phyloP scores from a whole-genome alignment of 1,140 invertebrate genomes.

The Hesperophylax magnus region DNA sequence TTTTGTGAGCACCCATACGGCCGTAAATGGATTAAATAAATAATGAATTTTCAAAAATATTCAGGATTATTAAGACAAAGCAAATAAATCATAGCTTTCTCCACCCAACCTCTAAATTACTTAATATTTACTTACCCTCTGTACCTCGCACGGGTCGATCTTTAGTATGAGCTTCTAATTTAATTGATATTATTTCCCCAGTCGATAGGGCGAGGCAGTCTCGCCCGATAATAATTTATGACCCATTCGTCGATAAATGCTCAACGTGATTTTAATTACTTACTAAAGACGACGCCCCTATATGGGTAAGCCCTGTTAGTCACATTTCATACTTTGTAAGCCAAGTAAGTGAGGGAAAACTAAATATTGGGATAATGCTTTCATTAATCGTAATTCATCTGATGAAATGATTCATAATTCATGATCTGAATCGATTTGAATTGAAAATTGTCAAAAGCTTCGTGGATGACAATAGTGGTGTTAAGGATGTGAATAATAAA shows the following conservation, averaged over 20 bases:
- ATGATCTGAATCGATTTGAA: too few relatives aligned
- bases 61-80: neutral
- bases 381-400: too few relatives aligned
- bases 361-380: too few relatives aligned
- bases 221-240: conserved; percentile 47
- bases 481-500: too few relatives aligned
- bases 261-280: conserved; percentile 55
- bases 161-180: conserved; percentile 33
- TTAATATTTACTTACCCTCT: neutral
- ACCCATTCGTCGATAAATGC: conserved; percentile 43
- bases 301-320: neutral
- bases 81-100: neutral
- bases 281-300: conserved; percentile 36
- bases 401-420: too few relatives aligned
- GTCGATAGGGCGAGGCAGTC: conserved; percentile 27
- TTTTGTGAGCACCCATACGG: too few relatives aligned
- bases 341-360: too few relatives aligned
- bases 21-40: too few relatives aligned
- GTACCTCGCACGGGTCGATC: neutral
- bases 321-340: too few relatives aligned
- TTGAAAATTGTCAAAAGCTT: too few relatives aligned
- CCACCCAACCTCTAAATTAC: neutral
- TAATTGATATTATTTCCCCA: conserved; percentile 55
- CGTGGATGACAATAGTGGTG: too few relatives aligned
- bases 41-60: too few relatives aligned